phyloP scores from a whole-genome alignment of 2,113 vertebrate species.

The Bombycilla garrulus region DNA sequence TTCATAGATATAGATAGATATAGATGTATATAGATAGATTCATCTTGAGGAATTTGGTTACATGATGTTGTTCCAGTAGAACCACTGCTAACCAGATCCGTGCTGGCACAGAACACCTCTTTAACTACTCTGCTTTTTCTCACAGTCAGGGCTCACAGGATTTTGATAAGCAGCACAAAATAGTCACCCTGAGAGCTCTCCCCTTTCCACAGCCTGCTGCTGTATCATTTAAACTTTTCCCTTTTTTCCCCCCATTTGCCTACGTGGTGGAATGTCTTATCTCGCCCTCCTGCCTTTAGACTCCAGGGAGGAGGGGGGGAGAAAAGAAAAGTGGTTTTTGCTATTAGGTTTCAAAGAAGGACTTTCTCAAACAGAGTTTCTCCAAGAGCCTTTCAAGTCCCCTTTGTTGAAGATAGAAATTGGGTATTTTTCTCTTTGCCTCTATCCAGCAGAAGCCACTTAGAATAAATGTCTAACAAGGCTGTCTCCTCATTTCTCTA shows the following conservation, averaged over 20 bases:
- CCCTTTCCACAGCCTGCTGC: neutral
- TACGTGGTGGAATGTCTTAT: constrained; percentile 43
- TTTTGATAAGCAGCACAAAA: neutral
- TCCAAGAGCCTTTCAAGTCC: neutral
- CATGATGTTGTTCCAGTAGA: neutral
- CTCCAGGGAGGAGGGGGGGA: neutral
- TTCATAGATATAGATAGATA: neutral
- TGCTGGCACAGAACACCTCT: neutral
- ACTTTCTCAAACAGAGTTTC: neutral
- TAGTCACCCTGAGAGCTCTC: neutral
- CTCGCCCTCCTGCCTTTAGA: neutral
- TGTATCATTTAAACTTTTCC: neutral
- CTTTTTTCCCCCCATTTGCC: neutral
- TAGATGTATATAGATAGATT: too few relatives aligned
- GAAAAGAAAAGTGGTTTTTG: neutral
- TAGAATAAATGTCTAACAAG: neutral
- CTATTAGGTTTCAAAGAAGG: constrained; percentile 5
- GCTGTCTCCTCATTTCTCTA: neutral
- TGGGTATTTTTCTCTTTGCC: neutral
- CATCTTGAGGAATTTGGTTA: neutral
- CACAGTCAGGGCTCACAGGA: neutral
- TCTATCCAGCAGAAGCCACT: neutral
- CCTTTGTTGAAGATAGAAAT: neutral
- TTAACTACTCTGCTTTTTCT: neutral
- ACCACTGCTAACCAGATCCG: neutral